Percentiles rank a stretch among this genome's conserved stretches.
Evolutionary conservation across 2,113 vertebrate species (phyloP).

Genomic region (Platichthys stellatus): DNA sequence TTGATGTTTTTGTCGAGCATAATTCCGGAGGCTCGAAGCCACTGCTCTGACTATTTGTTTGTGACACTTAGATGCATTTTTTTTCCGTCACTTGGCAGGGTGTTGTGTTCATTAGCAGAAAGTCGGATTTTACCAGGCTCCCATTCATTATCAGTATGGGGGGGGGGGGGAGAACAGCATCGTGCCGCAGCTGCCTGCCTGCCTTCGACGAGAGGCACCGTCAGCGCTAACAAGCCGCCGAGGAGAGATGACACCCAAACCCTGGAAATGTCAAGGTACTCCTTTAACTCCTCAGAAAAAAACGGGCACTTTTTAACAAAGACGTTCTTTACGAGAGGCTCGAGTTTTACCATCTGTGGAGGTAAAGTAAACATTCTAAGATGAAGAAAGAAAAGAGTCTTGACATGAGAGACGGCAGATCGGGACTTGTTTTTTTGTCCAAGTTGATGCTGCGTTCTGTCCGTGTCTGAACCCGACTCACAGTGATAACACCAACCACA

Average conservation of each 20-base stretch:
- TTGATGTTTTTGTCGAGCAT: conserved; percentile 25
- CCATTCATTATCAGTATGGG: conserved; percentile 34
- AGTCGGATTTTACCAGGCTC: conserved; percentile 15
- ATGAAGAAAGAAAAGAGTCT: neutral
- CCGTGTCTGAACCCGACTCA: too few relatives aligned
- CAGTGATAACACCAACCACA: too few relatives aligned
- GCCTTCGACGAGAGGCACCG: neutral
- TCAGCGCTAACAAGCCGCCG: conserved; percentile 11
- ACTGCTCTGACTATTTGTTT: neutral
- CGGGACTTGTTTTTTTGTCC: too few relatives aligned
- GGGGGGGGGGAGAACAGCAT: conserved; percentile 1
- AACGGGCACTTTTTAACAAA: conserved; percentile 16
- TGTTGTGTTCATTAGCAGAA: conserved; percentile 30
- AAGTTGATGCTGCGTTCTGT: too few relatives aligned
- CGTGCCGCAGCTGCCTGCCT: neutral
- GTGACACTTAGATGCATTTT: neutral
- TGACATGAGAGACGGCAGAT: too few relatives aligned
- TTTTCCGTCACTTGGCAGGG: conserved; percentile 17
- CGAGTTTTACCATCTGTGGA: too few relatives aligned
- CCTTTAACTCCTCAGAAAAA: conserved; percentile 20
- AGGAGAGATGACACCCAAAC: conserved; percentile 3
- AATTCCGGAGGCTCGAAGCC: neutral
- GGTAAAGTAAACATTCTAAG: neutral
- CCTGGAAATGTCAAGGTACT: conserved; percentile 1
- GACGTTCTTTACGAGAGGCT: neutral